Evolutionary conservation across 2,113 vertebrate genomes (phyloP).

Genomic region (Hemiscyllium ocellatum): DNA sequence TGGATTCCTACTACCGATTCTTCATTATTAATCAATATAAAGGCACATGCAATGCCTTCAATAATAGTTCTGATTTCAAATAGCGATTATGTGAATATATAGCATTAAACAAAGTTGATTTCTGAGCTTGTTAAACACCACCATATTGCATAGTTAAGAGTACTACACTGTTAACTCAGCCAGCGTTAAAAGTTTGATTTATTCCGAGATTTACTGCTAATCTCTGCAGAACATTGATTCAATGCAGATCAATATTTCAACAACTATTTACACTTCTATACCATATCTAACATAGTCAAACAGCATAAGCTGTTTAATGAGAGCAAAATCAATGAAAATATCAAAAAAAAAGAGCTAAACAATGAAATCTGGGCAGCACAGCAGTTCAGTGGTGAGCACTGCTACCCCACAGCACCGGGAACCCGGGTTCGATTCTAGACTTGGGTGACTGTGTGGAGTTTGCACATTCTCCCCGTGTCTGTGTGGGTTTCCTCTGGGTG

Average conservation of each 20-base stretch:
- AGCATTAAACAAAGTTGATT: background rate
- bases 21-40: background rate
- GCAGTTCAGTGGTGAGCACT: no score
- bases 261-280: background rate
- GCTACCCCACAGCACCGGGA: no score
- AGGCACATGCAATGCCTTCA: background rate
- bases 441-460: no score
- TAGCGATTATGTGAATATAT: background rate
- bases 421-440: no score
- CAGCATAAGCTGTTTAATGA: background rate
- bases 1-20: background rate
- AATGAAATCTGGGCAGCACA: no score
- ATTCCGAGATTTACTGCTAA: background rate
- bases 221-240: background rate
- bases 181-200: background rate
- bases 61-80: background rate
- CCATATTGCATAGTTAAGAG: slow-evolving; percentile 3
- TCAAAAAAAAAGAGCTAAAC: no score
- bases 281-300: background rate
- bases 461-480: no score
- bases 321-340: background rate
- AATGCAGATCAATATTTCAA: background rate
- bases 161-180: slow-evolving; percentile 11
- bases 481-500: no score
- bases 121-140: background rate